A percentile compares a stretch with the other conserved stretches of the same genome.
Conservation (phyloP, 2,113 vertebrate genomes). For the Rhinichthys klamathensis region DNA sequence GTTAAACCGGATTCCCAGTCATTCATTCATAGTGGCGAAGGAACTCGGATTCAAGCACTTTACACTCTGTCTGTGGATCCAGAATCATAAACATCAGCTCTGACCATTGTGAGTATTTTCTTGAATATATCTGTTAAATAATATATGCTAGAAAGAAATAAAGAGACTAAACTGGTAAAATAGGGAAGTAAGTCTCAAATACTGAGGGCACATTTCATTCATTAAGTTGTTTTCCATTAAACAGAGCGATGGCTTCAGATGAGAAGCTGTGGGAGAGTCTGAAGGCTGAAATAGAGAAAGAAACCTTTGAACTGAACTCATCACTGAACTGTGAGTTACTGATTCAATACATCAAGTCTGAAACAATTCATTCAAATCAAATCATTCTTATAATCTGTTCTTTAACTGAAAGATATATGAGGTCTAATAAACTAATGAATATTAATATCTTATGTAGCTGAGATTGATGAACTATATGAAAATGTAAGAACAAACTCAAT, state of each 20-base stretch:
- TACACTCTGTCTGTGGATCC: background rate
- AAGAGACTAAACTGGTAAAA: background rate
- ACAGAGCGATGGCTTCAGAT: background rate
- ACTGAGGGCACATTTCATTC: background rate
- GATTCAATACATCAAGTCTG: background rate
- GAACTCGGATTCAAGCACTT: background rate
- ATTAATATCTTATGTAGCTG: background rate
- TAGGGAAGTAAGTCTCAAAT: background rate
- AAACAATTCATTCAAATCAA: background rate
- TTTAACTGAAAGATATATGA: background rate
- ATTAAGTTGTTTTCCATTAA: background rate
- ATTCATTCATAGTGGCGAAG: background rate
- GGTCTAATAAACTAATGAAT: too few relatives aligned
- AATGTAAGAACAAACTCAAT: background rate
- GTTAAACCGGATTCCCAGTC: background rate
- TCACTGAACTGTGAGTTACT: background rate
- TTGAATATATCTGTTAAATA: background rate
- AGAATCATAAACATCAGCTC: background rate
- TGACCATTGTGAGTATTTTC: conserved; percentile 1
- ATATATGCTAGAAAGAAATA: too few relatives aligned
- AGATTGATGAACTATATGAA: conserved; percentile 15
- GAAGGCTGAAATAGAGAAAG: conserved; percentile 5
- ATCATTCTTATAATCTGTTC: background rate
- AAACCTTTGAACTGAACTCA: background rate
- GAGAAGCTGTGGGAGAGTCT: background rate